Percentiles rank a stretch among this genome's conserved stretches.
These are phyloP conservation scores for Muraenolepis orangiensis DNA, from an alignment of 2,797 vertebrate genomes.

Conservation along the genomic window DNA sequence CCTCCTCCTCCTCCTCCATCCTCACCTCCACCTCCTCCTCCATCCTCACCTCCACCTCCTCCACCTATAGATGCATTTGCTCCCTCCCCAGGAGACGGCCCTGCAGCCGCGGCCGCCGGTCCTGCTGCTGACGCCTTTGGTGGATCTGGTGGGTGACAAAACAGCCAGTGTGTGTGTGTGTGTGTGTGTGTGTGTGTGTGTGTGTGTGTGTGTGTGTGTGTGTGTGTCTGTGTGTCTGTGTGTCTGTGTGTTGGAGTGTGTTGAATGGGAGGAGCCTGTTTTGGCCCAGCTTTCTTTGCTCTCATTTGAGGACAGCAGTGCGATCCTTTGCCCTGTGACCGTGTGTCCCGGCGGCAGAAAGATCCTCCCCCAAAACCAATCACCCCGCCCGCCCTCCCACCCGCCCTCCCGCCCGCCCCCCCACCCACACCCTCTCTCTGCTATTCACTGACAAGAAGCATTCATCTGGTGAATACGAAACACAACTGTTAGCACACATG, in stretches of 20 bases:
- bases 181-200: not conserved
- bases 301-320: slow-evolving; percentile 53
- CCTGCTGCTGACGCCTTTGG: slow-evolving; percentile 95
- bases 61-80: slow-evolving; percentile 91
- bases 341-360: not conserved
- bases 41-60: slow-evolving; percentile 62
- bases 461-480: slow-evolving; percentile 46
- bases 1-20: too few species aligned
- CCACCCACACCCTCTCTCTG: slow-evolving; percentile 42
- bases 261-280: slow-evolving; percentile 17
- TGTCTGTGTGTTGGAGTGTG: slow-evolving; percentile 16
- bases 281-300: slow-evolving; percentile 48
- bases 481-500: slow-evolving; percentile 42
- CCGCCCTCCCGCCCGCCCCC: not conserved
- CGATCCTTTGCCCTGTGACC: slow-evolving; percentile 12
- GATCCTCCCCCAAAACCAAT: slow-evolving; percentile 54
- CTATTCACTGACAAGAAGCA: slow-evolving; percentile 38
- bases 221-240: slow-evolving; percentile 4
- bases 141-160: slow-evolving; percentile 96
- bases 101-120: slow-evolving; percentile 84
- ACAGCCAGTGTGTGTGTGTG: slow-evolving; percentile 24
- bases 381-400: slow-evolving; percentile 11
- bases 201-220: slow-evolving; percentile 6
- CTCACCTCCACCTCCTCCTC: too few species aligned
- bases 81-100: slow-evolving; percentile 94